Evolutionary conservation across 1,140 invertebrate genomes (phyloP).

Genomic region (Dendroctonus valens): DNA sequence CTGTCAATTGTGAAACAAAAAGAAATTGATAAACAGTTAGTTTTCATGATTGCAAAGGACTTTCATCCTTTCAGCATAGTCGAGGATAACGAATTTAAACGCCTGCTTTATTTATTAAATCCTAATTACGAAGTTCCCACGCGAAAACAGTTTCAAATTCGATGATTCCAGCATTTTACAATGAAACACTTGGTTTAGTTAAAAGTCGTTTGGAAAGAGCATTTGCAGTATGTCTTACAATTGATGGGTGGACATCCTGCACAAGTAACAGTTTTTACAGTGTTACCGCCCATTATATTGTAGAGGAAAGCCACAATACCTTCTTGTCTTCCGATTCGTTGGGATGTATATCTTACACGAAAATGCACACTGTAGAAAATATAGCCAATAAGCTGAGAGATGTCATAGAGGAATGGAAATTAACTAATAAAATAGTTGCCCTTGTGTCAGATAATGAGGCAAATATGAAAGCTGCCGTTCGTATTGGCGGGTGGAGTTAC

Average conservation of each 20-base stretch:
- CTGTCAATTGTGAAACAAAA: background rate
- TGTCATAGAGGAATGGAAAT: background rate
- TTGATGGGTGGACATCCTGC: constrained; percentile 10
- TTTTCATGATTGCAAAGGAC: background rate
- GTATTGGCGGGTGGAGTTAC: background rate
- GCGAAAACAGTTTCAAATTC: background rate
- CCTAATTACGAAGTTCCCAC: background rate
- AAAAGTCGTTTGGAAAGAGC: background rate
- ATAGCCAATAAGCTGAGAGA: background rate
- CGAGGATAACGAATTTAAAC: background rate
- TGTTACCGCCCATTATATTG: constrained; percentile 12
- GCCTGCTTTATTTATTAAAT: background rate
- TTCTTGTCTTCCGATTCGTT: background rate
- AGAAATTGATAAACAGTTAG: background rate
- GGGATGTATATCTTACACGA: background rate
- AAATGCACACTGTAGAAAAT: constrained; percentile 7
- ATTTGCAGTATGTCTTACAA: constrained; percentile 5
- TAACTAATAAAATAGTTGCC: background rate
- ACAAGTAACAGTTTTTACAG: background rate
- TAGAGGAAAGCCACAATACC: background rate
- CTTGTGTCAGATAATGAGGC: constrained; percentile 6
- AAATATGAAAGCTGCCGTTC: background rate
- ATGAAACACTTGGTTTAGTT: background rate
- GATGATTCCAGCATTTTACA: background rate
- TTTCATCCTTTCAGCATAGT: background rate